Base-by-base conservation (phyloP, 2,797 vertebrate species). In the Cottoperca gobio region DNA sequence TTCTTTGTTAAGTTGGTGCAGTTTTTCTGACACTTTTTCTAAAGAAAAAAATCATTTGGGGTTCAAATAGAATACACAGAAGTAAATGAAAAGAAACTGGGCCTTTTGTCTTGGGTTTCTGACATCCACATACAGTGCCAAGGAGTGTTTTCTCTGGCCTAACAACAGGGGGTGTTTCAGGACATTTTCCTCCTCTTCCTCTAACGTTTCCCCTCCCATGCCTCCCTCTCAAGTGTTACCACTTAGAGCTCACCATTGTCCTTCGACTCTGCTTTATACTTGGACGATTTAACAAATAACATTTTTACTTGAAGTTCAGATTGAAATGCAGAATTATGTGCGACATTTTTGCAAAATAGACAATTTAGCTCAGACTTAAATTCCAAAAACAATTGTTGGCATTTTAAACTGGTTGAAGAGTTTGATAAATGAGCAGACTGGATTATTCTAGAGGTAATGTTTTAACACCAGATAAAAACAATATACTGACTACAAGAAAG, bases 121-220 rank as follows among this genome's bases (percentile, higher is more conserved):
- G 45, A n/a, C 45, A 60, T 67, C 16, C 9, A 23, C 14, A 37
- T 21, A 28, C 21, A 63, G 43, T 21, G 35, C 33, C 26, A 49
- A 26, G 21, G 8, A 13, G 21, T 28, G 14, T 42, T 72, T 37
- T 67, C 19, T 52, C 23, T 67, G n/a, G 39, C 24, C 11, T 23
- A 13, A 39, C 28, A 35, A 52, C n/a, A n/a, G 8, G 5, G n/a
- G 35, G 21, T n/a, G 39, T 35, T 55, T 26, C 24, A 50, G 33
- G n/a, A 48, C 52, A 46, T 24, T 48, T 48, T 42, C 35, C 19
- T 62, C 58, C 54, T 58, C 43, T 21, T 61, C 45, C 23, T 49
- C 49, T 55, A 10, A 45, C 28, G 37, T 69, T 49, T 59, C 14
- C 43, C 58, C 10, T 58, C 17, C 14, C 7, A 23, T 19, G n/a